Base-by-base conservation (phyloP, 2,888 invertebrate species). In the Hirtodrosophila confusa region DNA sequence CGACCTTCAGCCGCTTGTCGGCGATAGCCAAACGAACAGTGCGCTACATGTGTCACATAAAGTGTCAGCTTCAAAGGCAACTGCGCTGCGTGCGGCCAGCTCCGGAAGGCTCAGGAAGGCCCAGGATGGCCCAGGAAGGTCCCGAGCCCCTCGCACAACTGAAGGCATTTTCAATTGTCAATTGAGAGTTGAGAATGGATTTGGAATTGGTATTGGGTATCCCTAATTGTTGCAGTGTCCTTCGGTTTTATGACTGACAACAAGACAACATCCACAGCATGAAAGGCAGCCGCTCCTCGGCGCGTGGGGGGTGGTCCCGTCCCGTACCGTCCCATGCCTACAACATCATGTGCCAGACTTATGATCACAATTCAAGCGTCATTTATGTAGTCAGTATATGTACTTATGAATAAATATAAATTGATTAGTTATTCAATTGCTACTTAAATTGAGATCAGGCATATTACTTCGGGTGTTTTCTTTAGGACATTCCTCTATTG, bases 151-250 rank as follows among this genome's bases (percentile, higher is more conserved):
- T 17, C 17, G 17, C 17, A 31, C 4, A 9, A 8, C 9, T 7
- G 9, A 31, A 31, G 17, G 17, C 17, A 67, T 43, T 23, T 45
- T 29, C 2, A 50, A 40, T 51, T 24, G 58, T 43, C 23, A 56
- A 61, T 61, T 63, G 44, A 51, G 23, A 37, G 48, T 47, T 49
- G 17, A 17, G 17, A 17, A 17, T 17, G 17, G n/a, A n/a, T 37
- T 67, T 31, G 17, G 35, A n/a, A 45, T 40, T 48, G 51, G 33
- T 5, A 44, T 31, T 27, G 62, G 33, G 48, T 8, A 53, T 53
- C 43, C n/a, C 70, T 85, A 86, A 87, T 87, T 87, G 87, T 85
- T 48, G 58, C 68, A 76, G 60, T 84, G 86, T 88, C 88, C 88
- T 88, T 88, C 72, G 77, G 45, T 45, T 84, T 84, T 82, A 86